Base-by-base conservation (phyloP, 2,888 invertebrate genomes). In the Podabrus alpinus region DNA sequence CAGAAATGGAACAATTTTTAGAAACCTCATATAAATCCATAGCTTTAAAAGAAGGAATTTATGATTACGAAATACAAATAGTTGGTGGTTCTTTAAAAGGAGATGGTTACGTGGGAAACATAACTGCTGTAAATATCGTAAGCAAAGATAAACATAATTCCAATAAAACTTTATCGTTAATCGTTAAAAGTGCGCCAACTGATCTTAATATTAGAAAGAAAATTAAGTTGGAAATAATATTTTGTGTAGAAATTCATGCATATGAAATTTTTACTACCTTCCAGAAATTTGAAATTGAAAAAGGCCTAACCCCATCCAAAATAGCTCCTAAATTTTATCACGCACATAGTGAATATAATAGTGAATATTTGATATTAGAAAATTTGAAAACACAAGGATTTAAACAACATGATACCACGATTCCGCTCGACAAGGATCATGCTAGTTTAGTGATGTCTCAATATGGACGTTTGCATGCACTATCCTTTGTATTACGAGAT, bases 401-500 rank as follows among this genome's bases (percentile, higher is more conserved):
- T 75, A 71, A 78, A 10, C 60, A 84, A 59, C 82, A 82, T 80
- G 78, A 84, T 66, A 77, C 81, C 13, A 81, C 78, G 24, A 71
- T 75, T 15, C 79, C 81, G 9, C 82, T 86, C 78, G 77, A 85
- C 60, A 77, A 80, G 15, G 76, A 81, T 16, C 85, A 86, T 72
- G 74, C 84, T 1, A 72, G 71, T 15, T 29, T 82, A 9, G 83
- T 84, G 15, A 71, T 86, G 17, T 76, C 78, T 10, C 83, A 83
- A 66, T 83, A 84, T 62, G 86, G 82, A 0, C 83, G 82, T 68
- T 82, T 84, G 15, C 86, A 86, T 72, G 82, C 84, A 1, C 71
- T 83, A 2, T 83, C 83, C 2, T 81, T 82, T 15, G 85, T 83
- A 0, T 73, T 85, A 61, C 82, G 79, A 19, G 78, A 84, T 62